Evolutionary conservation across 1,140 invertebrate genomes (phyloP), one percentile per base, ranked within the genome.

Genomic region (Brachionus manjavacas): DNA sequence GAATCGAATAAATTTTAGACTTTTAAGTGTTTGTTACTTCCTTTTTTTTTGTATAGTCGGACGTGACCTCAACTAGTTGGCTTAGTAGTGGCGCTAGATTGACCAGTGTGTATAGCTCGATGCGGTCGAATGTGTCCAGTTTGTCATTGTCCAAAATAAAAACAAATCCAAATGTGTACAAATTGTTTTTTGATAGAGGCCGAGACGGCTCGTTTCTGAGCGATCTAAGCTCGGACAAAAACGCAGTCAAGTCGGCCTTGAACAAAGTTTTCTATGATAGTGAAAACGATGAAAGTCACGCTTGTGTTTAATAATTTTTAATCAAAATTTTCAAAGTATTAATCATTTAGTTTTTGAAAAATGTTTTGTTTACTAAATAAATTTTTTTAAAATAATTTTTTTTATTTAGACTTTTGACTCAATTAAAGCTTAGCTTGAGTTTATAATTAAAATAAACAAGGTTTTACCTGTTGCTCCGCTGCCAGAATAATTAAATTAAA

Each of bases 131-230:
- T n/a, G 39, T 39, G 6, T 46, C 72, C 25, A 49, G 72, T 76
- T 16, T 76, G 20, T 76, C 72, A 76, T 76, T 76, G 20, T 20
- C 43, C 41, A 76, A 49, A 46, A 28, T 76, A 28, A 46, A 76
- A 49, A 76, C 14, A 14, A 76, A 76, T 76, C 72, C 41, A 49
- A 49, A 76, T 76, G 72, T 76, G 39, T 76, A 76, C n/a, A 76
- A 76, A 76, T 49, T 76, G 46, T 76, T 43, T 49, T 76, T 76
- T 49, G 49, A 49, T 76, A 46, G 11, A 12, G 35, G 35, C 12
- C 31, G 31, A 11, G 72, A 76, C 23, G 31, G 25, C 25, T 49
- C 39, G 14, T n/a, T 25, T 76, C 52, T 76, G 72, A 49, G 41
- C 20, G 39, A 31, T 25, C 8, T 52, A 1, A 25, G 41, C 20